These are phyloP conservation scores for Zhuqinia jingwanae DNA, from an alignment of 2,888 invertebrate genomes.

Conservation along the genomic window DNA sequence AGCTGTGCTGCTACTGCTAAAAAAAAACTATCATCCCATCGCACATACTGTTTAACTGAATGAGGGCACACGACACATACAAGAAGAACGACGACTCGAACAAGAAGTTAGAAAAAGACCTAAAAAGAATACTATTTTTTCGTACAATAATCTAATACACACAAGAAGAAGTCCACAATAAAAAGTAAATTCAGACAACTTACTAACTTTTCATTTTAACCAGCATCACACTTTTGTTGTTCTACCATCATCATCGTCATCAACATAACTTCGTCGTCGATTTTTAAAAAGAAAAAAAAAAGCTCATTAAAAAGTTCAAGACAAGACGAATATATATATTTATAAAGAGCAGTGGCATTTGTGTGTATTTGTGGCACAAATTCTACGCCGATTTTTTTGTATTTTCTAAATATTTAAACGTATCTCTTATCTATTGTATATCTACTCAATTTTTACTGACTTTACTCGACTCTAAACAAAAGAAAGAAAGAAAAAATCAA, in stretches of 20 bases:
- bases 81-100: conserved; percentile 31
- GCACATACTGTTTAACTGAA: neutral
- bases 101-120: conserved; percentile 12
- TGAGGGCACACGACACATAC: conserved; percentile 26
- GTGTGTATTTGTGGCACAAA: conserved; percentile 38
- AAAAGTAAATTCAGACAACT: neutral
- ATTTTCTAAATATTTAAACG: conserved; percentile 10
- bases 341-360: neutral
- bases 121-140: conserved; percentile 36
- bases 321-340: too few species aligned
- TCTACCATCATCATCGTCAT: neutral
- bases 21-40: neutral
- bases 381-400: conserved; percentile 47
- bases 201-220: neutral
- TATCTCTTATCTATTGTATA: too few species aligned
- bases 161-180: neutral
- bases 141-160: conserved; percentile 22
- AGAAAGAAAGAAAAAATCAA: too few species aligned
- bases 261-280: conserved; percentile 4
- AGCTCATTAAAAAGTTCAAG: conserved; percentile 7
- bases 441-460: too few species aligned
- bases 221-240: neutral
- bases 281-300: neutral
- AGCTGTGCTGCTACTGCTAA: neutral
- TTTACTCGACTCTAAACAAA: too few species aligned